Conservation (phyloP, 2,888 invertebrate species). For the Amitus sp. region DNA sequence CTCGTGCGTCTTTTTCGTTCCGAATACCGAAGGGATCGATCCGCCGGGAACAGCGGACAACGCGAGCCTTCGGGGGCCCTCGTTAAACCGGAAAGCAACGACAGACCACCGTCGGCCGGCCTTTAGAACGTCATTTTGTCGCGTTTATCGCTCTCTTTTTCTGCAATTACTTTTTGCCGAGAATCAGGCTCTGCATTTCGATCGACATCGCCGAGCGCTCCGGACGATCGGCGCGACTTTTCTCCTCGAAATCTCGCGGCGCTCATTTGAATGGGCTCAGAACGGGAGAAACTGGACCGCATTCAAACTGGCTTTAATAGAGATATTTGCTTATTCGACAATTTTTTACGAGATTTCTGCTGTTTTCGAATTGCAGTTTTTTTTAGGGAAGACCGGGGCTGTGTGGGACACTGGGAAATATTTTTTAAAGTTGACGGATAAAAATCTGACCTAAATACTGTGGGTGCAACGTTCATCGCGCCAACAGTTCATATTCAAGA, state of each 20-base stretch:
- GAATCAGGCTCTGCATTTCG: conserved; percentile 22
- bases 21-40: conserved; percentile 46
- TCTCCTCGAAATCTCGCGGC: conserved; percentile 14
- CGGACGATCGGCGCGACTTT: conserved; percentile 31
- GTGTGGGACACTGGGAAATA: too few relatives aligned
- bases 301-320: too few relatives aligned
- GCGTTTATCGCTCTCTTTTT: conserved; percentile 54
- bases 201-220: conserved; percentile 25
- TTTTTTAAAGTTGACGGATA: too few relatives aligned
- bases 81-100: conserved; percentile 42
- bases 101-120: conserved; percentile 47
- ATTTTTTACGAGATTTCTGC: too few relatives aligned
- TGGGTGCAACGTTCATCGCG: too few relatives aligned
- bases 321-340: too few relatives aligned
- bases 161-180: conserved; percentile 53
- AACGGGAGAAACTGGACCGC: too few relatives aligned
- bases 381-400: too few relatives aligned
- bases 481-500: too few relatives aligned
- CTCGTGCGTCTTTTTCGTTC: conserved; percentile 20
- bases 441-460: too few relatives aligned
- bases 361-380: too few relatives aligned
- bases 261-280: not conserved
- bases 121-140: conserved; percentile 57
- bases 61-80: conserved; percentile 41
- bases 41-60: conserved; percentile 9